Percentiles rank a stretch among this genome's conserved stretches.
Conservation (phyloP, 2,888 invertebrate species). For the Corbicula japonica region DNA sequence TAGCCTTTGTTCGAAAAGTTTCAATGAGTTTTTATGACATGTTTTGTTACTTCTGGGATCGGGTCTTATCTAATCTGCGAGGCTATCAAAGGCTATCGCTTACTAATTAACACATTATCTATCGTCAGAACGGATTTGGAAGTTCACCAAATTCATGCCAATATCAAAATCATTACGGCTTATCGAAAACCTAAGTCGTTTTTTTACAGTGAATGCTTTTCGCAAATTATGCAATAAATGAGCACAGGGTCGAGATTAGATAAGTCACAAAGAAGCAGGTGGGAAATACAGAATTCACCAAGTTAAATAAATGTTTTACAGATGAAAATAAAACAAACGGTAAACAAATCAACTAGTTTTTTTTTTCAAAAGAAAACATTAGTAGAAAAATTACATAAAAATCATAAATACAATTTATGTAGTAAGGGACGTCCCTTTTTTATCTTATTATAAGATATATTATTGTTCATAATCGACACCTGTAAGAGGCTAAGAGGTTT, state of each 20-base stretch:
- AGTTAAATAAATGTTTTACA: too few relatives aligned
- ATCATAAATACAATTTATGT: too few relatives aligned
- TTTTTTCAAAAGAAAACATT: too few relatives aligned
- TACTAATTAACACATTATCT: slow-evolving; percentile 32
- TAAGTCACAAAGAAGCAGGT: slow-evolving; percentile 27
- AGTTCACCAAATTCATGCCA: slow-evolving; percentile 23
- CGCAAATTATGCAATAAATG: slow-evolving; percentile 40
- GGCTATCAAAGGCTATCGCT: slow-evolving; percentile 21
- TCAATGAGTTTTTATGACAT: slow-evolving; percentile 2
- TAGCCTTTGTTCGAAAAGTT: too few relatives aligned
- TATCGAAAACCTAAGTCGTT: slow-evolving; percentile 39
- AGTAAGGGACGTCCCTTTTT: too few relatives aligned
- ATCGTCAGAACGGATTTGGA: slow-evolving; percentile 13
- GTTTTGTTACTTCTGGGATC: slow-evolving; percentile 7
- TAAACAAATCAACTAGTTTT: too few relatives aligned
- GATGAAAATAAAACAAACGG: too few relatives aligned
- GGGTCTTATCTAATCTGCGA: slow-evolving; percentile 12
- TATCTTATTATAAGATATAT: too few relatives aligned
- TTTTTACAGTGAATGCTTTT: slow-evolving; percentile 31
- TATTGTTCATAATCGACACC: too few relatives aligned
- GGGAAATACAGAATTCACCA: slow-evolving; percentile 17
- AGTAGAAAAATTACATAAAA: too few relatives aligned
- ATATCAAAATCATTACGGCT: slow-evolving; percentile 27
- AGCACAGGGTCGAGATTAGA: slow-evolving; percentile 29
- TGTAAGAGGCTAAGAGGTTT: too few relatives aligned